These are phyloP conservation scores for Lates japonicus DNA, from an alignment of 2,797 vertebrate genomes.

Conservation along the genomic window DNA sequence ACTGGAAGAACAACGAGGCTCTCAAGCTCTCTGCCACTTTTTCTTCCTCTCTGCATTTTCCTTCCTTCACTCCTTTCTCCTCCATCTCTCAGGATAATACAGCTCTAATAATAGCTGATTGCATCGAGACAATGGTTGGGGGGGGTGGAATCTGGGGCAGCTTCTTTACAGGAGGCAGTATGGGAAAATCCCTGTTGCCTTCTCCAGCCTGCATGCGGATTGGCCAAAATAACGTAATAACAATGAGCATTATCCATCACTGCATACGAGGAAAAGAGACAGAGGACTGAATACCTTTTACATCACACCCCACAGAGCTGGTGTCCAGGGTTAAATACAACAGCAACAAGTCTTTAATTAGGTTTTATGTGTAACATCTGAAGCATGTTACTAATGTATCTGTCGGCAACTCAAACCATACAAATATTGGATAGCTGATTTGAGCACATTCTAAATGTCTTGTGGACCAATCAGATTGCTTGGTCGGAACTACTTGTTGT, in stretches of 20 bases:
- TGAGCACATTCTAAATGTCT: no score
- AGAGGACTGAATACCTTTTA: conserved; percentile 6
- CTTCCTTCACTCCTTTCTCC: conserved; percentile 37
- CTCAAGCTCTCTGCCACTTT: conserved; percentile 28
- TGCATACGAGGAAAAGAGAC: conserved; percentile 11
- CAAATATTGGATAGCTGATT: no score
- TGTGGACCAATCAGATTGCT: no score
- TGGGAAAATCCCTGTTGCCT: conserved; percentile 82
- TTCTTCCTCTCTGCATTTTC: conserved; percentile 42
- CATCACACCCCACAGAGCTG: conserved; percentile 1
- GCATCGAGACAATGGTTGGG: conserved; percentile 78
- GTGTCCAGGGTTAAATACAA: neutral
- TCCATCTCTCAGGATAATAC: conserved; percentile 73
- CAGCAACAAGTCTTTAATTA: neutral
- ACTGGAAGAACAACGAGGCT: conserved; percentile 37
- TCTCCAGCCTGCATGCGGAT: conserved; percentile 57
- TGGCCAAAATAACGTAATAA: no score
- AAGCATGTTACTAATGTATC: neutral
- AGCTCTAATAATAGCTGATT: conserved; percentile 82
- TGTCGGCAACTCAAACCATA: neutral
- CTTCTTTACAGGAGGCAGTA: conserved; percentile 73
- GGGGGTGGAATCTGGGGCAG: conserved; percentile 86
- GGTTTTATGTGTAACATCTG: neutral
- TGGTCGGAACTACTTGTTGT: no score
- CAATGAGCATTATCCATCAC: conserved; percentile 21